Conservation (phyloP, 2,113 vertebrate genomes). For the Chloropsis cyanopogon region DNA sequence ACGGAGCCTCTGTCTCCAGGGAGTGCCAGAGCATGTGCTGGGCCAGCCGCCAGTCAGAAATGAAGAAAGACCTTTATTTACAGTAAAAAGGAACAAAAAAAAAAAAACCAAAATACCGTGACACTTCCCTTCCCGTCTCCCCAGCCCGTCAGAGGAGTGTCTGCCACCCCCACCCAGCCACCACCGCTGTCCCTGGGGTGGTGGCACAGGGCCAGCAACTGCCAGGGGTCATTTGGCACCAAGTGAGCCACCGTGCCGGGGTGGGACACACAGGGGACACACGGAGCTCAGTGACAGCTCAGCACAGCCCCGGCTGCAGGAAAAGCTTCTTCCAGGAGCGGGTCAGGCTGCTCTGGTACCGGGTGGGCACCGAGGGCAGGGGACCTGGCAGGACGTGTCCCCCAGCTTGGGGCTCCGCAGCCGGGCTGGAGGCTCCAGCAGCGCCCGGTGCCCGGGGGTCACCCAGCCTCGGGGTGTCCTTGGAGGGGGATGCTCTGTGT, state of each 20-base stretch:
- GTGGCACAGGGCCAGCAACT: not conserved
- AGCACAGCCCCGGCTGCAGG: not conserved
- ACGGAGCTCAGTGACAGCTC: accelerated
- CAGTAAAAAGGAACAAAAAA: conserved; percentile 38
- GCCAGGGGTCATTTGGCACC: not conserved
- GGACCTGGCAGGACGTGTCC: not conserved
- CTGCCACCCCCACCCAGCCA: not conserved
- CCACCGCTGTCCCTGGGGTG: accelerated
- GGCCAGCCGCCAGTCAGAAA: not conserved
- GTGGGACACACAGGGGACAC: accelerated
- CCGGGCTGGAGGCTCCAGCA: not conserved
- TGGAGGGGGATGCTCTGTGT: not conserved
- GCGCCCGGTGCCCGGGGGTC: accelerated
- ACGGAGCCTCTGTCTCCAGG: not conserved
- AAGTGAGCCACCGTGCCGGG: not conserved
- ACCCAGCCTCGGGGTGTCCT: not conserved
- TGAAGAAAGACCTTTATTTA: conserved; percentile 72
- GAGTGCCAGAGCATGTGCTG: accelerated
- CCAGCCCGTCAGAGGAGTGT: not conserved
- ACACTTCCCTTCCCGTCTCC: not conserved
- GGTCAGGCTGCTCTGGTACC: not conserved
- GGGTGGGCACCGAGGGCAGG: not conserved
- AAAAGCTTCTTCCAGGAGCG: not conserved
- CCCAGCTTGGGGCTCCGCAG: accelerated
- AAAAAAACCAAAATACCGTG: not conserved